These are phyloP conservation scores for Teinopalpus imperialis DNA, from an alignment of 2,888 invertebrate genomes.

Conservation along the genomic window DNA sequence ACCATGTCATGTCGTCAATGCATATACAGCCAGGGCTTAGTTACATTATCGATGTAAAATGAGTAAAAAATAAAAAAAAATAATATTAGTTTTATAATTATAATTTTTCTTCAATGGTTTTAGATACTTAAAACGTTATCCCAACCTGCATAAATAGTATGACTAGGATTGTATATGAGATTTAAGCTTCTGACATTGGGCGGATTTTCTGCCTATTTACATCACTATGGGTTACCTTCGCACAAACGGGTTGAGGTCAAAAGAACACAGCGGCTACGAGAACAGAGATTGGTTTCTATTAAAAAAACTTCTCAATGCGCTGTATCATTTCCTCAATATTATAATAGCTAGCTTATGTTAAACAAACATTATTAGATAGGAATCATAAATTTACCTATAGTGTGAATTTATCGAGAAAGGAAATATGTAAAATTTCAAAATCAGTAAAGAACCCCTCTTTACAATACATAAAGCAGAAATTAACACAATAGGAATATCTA, in stretches of 20 bases:
- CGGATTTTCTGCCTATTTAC: constrained; percentile 74
- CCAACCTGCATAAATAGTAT: constrained; percentile 27
- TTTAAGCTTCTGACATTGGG: constrained; percentile 65
- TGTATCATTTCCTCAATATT: constrained; percentile 20
- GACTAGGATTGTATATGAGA: constrained; percentile 37
- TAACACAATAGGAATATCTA: no score
- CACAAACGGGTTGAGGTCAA: constrained; percentile 74
- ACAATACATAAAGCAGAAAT: no score
- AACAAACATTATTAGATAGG: background rate
- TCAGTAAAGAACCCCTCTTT: no score
- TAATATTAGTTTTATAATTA: no score
- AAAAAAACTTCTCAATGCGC: constrained; percentile 21
- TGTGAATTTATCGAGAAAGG: no score
- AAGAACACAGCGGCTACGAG: constrained; percentile 36
- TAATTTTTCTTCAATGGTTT: background rate
- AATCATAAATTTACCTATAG: constrained; percentile 4
- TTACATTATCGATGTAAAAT: no score
- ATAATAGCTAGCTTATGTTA: constrained; percentile 11
- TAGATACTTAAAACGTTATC: background rate
- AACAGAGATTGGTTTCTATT: constrained; percentile 30
- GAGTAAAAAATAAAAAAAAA: no score
- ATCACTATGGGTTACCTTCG: constrained; percentile 73
- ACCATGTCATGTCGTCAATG: no score
- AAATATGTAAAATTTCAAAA: no score
- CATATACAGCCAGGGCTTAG: no score